Conservation (phyloP, 2,797 vertebrate genomes). For the Morus bassanus region DNA sequence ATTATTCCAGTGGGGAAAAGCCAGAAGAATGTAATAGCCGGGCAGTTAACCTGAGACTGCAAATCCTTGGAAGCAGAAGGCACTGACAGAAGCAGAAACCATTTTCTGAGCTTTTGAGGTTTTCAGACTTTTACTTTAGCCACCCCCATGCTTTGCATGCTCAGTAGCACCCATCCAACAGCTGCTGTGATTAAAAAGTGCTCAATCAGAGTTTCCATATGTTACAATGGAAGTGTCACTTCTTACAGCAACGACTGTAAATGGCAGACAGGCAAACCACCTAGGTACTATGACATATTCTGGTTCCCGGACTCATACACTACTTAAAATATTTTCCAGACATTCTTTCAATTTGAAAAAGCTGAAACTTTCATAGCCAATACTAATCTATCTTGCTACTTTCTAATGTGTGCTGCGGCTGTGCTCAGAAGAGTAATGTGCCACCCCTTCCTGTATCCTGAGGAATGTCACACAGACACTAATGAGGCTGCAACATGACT, state of each 20-base stretch:
- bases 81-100: neutral
- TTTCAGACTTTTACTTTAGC: neutral
- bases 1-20: neutral
- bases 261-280: neutral
- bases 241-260: neutral
- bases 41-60: neutral
- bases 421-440: neutral
- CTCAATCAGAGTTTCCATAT: neutral
- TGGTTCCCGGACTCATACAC: neutral
- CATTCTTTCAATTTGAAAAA: neutral
- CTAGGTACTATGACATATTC: neutral
- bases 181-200: neutral
- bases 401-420: neutral
- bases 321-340: neutral
- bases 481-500: neutral
- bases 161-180: neutral
- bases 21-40: neutral
- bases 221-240: neutral
- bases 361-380: neutral
- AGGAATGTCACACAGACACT: neutral
- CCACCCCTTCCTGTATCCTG: neutral
- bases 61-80: neutral
- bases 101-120: neutral
- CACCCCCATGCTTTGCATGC: neutral
- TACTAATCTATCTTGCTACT: neutral